Evolutionary conservation across 2,797 vertebrate species (phyloP), one percentile per base, ranked within the genome.

Genomic region (Malacoraja senta): DNA sequence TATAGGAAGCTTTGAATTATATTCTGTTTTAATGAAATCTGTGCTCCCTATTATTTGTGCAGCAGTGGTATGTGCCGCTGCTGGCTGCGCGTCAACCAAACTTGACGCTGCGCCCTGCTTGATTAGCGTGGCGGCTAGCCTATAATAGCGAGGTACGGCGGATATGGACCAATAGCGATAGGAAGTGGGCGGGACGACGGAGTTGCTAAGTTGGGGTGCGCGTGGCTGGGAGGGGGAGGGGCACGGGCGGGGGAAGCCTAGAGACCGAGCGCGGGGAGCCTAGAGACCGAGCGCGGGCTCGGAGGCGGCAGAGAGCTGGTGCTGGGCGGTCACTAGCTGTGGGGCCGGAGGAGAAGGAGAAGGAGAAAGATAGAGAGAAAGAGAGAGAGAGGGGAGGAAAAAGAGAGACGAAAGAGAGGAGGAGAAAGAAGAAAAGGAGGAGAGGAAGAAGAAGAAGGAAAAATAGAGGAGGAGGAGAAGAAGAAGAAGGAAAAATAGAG

Each of bases 1-100:
- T 21, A 74, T 21, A 24, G 21, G 24, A 21, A 32, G 1, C 17
- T n/a, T 63, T 17, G 12, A 32, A 63, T 63, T 63, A 63, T 63
- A 63, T 6, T 32, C 3, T 9, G 8, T 17, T 6, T 8, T 19
- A 29, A 8, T 21, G 19, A 7, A 6, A n/a, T 0, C 7, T 29
- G 10, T 13, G 7, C 29, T 2, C 84, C 7, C 0, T 3, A 35
- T 21, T 2, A 13, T n/a, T 19, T 13, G 0, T 1, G 1, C 1
- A 17, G 2, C 44, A 53, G 24, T 88, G 84, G 84, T 68, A 9
- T 15, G 17, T 38, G 8, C 84, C n/a, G n/a, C 68, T 35, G 84
- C 84, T n/a, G 15, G 6, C 29, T 4, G 17, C 84, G 61, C 84
- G 84, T 68, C 84, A 68, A 35, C 63, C 63, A 35, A 88, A 86